phyloP scores from a whole-genome alignment of 2,797 vertebrate species.

The Sebastes wilsoni region DNA sequence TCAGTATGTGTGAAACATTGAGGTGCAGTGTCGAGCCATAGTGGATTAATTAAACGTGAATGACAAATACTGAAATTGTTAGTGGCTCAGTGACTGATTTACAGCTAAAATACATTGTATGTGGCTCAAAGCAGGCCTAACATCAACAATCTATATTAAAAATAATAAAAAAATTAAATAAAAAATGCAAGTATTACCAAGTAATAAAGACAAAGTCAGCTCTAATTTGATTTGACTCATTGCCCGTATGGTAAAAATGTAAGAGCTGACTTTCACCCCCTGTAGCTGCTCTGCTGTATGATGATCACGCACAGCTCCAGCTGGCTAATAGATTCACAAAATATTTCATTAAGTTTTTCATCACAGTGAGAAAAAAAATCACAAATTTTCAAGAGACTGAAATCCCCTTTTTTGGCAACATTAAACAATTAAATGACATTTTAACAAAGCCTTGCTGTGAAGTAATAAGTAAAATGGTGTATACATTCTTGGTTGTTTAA shows the following conservation, averaged over 20 bases:
- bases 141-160: neutral
- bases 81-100: neutral
- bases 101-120: neutral
- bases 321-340: neutral
- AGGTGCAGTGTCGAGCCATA: neutral
- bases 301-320: neutral
- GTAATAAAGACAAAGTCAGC: neutral
- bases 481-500: neutral
- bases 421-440: neutral
- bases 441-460: neutral
- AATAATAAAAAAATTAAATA: neutral
- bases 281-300: neutral
- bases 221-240: neutral
- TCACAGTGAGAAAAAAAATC: neutral
- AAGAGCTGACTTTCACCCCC: neutral
- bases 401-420: neutral
- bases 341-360: neutral
- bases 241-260: neutral
- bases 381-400: neutral
- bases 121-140: neutral
- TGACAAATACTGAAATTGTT: neutral
- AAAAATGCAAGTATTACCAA: neutral
- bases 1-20: neutral
- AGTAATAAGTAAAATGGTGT: neutral
- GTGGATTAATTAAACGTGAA: neutral